phyloP scores from a whole-genome alignment of 2,797 vertebrate genomes.

The Anolis apletophallus region DNA sequence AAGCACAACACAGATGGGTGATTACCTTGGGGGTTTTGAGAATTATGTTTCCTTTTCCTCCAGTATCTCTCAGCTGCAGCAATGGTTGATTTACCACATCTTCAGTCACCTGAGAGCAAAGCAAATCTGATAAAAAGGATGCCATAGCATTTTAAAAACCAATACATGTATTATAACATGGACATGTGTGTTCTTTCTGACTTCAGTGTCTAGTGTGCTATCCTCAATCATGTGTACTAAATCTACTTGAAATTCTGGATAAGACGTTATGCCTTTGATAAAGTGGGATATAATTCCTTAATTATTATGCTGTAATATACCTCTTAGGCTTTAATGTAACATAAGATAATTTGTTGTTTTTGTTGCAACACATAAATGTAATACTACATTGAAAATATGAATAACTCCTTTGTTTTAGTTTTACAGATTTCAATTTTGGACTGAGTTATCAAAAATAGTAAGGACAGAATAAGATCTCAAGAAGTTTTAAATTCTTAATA shows the following conservation, averaged over 20 bases:
- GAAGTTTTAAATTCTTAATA: not conserved
- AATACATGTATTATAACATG: not conserved
- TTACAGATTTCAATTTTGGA: not conserved
- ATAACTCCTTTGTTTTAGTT: not conserved
- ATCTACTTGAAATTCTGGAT: not conserved
- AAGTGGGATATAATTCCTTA: not conserved
- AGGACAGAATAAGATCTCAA: not conserved
- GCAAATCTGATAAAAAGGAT: not conserved
- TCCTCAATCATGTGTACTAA: not conserved
- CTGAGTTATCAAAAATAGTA: too few species aligned
- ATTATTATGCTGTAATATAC: not conserved
- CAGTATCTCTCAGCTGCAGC: slow-evolving; percentile 77
- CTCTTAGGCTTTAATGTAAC: not conserved
- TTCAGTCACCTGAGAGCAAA: slow-evolving; percentile 77
- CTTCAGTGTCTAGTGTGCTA: not conserved
- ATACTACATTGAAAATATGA: not conserved
- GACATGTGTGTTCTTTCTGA: not conserved
- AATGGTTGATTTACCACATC: slow-evolving; percentile 74
- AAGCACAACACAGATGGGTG: not conserved
- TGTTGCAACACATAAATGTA: not conserved
- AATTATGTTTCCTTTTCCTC: slow-evolving; percentile 83
- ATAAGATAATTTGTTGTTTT: not conserved
- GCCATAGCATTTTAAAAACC: too few species aligned
- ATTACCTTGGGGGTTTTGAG: slow-evolving; percentile 92
- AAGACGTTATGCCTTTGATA: not conserved